These are phyloP conservation scores for Momotus momota DNA, from an alignment of 2,797 vertebrate species.

Conservation along the genomic window DNA sequence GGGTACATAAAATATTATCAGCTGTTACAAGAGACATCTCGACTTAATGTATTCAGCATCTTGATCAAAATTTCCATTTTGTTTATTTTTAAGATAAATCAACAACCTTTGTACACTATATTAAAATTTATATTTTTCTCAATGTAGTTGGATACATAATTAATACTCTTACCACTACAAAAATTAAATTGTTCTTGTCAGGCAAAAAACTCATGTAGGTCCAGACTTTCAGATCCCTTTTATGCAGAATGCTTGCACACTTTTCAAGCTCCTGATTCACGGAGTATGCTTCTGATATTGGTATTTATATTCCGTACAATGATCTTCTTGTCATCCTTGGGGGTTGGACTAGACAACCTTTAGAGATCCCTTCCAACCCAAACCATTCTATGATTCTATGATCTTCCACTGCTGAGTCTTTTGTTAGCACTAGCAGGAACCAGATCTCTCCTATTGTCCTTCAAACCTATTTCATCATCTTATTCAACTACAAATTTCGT, in stretches of 20 bases:
- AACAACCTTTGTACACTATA: background rate
- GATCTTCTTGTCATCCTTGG: background rate
- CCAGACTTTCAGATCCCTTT: background rate
- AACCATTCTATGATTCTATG: too few species aligned
- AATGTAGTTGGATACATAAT: background rate
- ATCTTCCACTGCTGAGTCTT: background rate
- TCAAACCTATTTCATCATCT: background rate
- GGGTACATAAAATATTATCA: conserved; percentile 33
- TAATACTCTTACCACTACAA: background rate
- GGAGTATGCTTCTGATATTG: background rate
- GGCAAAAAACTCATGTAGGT: background rate
- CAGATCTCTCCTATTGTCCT: background rate
- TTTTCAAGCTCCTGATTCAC: background rate
- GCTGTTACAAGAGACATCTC: conserved; percentile 40
- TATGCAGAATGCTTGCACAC: background rate
- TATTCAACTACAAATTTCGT: background rate
- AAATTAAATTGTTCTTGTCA: background rate
- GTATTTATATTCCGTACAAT: background rate
- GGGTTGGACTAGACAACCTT: too few species aligned
- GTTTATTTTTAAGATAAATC: conserved; percentile 59
- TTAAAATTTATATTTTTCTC: conserved; percentile 47
- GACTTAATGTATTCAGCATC: conserved; percentile 12
- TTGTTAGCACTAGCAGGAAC: background rate
- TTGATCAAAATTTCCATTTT: conserved; percentile 57
- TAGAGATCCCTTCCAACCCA: too few species aligned